Evolutionary conservation across 1,140 invertebrate genomes (phyloP), one percentile per base, ranked within the genome.

Genomic region (Drosophila setifemur): DNA sequence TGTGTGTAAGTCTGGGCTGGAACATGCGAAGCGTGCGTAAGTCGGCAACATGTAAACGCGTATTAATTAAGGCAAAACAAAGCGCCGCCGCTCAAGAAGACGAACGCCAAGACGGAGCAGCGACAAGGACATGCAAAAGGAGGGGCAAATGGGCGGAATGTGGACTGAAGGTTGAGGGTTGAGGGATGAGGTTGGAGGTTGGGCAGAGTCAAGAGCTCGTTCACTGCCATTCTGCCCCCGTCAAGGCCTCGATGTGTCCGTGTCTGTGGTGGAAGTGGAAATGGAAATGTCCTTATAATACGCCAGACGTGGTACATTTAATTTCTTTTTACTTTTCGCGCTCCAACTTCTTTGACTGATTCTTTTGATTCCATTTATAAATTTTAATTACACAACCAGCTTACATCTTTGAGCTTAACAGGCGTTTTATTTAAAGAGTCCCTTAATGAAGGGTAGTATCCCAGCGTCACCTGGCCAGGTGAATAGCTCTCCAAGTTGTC

Each of bases 41-140:
- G 53, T 61, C 55, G 53, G 69, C 70, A 78, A 68, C 71, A 81
- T 66, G 60, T 72, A 82, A 83, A 70, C 61, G 75, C 71, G 71
- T 86, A 85, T 85, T 85, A 85, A 85, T 85, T 85, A 85, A 79
- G 72, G 66, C 69, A 45, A 83, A 83, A 79, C 79, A 72, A 72
- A 72, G 68, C 69, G 69, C 7, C 45, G 66, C 44, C 67, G 66
- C 63, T 70, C 44, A 57, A 70, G 67, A 70, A 57, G 50, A 3
- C 25, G 14, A 57, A 53, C 45, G 8, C 3, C 6, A 45, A 12
- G 53, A 16, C 29, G 9, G 53, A 31, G 37, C n/a, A n/a, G 11
- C 63, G 50, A 43, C 66, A 39, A 55, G 28, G 64, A 82, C 70
- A 61, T 54, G 60, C 47, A 72, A 76, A 72, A 44, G 37, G 40